Base-by-base conservation (phyloP, 30 jellyfish, hydroid and myxozoan species). In the Sanderia malayensis region DNA sequence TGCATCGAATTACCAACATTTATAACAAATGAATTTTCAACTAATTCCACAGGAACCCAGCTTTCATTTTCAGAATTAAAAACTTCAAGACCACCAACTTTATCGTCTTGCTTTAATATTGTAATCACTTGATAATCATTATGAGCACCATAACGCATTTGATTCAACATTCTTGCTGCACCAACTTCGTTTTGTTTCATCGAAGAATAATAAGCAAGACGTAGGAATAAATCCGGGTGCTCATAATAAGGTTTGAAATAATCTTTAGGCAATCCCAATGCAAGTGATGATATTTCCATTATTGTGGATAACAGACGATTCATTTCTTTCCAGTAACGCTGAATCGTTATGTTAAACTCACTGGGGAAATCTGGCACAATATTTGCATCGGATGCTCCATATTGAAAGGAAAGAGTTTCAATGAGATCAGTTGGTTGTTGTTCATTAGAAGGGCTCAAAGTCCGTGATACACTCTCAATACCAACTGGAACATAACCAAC, bases 401-500 rank as follows among this genome's bases (percentile, higher is more conserved):
- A 44, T 1, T 2, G 71, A 61, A 75, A 75, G 41, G 59, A 34
- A 11, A 75, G 1, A 44, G 28, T 75, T 46, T 75, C 86, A 22
- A 75, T 79, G 11, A 34, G 3, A 44, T 75, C 86, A 18, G 86
- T 72, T 11, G 86, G 79, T 45, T 60, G 60, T 8, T 60, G 10
- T 1, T 25, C 46, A 27, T 41, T 28, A 31, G 29, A 23, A n/a
- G n/a, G n/a, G n/a, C n/a, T n/a, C 17, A 37, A 10, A 21, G 86
- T 59, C 9, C 70, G 44, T 60, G 86, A 70, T 10, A 75, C 86
- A 75, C 79, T 75, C 44, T 75, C 86, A 17, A 59, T 44, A 4
- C 86, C 86, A 70, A 75, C 49, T 2, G 86, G 86, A 8, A 75
- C 79, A 44, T 31, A 75, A 2, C 86, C 86, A 9, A 78, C 86